Conservation (phyloP, 2,113 vertebrate species). For the Notothenia rossii region DNA sequence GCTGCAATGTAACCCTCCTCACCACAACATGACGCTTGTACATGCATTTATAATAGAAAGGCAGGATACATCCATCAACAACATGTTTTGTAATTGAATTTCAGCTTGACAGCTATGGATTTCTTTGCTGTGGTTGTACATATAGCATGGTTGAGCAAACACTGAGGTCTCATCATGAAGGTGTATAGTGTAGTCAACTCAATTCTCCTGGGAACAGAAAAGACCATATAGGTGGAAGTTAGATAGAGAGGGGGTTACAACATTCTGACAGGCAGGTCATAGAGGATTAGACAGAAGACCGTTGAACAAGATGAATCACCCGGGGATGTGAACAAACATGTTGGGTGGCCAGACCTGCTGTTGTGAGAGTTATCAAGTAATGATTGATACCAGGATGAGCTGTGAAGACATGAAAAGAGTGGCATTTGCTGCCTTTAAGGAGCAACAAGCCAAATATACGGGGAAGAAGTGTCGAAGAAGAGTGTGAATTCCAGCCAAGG, state of each 20-base stretch:
- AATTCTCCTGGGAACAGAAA: constrained; percentile 10
- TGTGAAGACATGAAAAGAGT: constrained; percentile 22
- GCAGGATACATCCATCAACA: neutral
- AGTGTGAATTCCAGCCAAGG: constrained; percentile 31
- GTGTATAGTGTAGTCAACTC: neutral
- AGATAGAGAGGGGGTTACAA: constrained; percentile 16
- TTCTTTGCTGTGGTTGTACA: neutral
- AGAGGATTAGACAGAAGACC: constrained; percentile 11
- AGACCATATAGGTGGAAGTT: neutral
- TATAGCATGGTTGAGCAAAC: neutral
- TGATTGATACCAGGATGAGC: constrained; percentile 26
- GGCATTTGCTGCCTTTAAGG: constrained; percentile 9
- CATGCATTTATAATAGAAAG: neutral
- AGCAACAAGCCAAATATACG: constrained; percentile 7
- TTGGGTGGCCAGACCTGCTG: neutral
- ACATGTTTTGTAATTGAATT: neutral
- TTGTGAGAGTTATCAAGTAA: constrained; percentile 16
- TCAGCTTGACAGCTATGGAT: neutral
- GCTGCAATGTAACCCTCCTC: too few relatives aligned
- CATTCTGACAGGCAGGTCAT: constrained; percentile 25
- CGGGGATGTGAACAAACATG: constrained; percentile 21
- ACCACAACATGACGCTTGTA: too few relatives aligned
- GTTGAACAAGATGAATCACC: constrained; percentile 57
- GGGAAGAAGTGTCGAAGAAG: neutral
- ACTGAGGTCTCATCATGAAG: neutral